Evolutionary conservation across 2,888 invertebrate species (phyloP).

Genomic region (Alitta virens): DNA sequence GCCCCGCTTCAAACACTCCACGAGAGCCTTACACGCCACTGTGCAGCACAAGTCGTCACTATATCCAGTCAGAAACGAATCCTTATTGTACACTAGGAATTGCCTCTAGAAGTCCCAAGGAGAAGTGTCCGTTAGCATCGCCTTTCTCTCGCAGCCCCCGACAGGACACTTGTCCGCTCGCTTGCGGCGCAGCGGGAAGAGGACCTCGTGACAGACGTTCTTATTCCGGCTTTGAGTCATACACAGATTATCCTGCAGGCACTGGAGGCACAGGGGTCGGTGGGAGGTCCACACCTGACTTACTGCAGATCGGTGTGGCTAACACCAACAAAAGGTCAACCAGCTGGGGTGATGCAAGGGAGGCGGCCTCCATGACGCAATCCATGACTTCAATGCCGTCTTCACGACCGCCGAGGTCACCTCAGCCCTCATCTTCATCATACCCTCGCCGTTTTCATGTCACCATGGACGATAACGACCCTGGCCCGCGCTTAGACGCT

Average conservation of each 20-base stretch:
- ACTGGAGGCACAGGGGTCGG: no score
- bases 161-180: background rate
- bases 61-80: background rate
- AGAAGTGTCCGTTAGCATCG: background rate
- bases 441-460: background rate
- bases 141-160: background rate
- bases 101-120: background rate
- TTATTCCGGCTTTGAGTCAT: background rate
- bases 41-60: background rate
- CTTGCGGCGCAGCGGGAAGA: background rate
- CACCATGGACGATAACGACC: conserved; percentile 10
- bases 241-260: background rate
- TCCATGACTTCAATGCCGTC: background rate
- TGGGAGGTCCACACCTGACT: background rate
- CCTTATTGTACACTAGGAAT: background rate
- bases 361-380: background rate
- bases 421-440: background rate
- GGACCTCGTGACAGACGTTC: background rate
- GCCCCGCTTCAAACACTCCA: background rate
- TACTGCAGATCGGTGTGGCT: background rate
- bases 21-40: background rate
- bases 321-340: background rate
- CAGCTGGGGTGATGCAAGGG: background rate
- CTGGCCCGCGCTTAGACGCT: conserved; percentile 11
- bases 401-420: background rate